A percentile compares a stretch with the other conserved stretches of the same genome.
phyloP scores from a whole-genome alignment of 1,140 invertebrate species.

The Procambarus clarkii region DNA sequence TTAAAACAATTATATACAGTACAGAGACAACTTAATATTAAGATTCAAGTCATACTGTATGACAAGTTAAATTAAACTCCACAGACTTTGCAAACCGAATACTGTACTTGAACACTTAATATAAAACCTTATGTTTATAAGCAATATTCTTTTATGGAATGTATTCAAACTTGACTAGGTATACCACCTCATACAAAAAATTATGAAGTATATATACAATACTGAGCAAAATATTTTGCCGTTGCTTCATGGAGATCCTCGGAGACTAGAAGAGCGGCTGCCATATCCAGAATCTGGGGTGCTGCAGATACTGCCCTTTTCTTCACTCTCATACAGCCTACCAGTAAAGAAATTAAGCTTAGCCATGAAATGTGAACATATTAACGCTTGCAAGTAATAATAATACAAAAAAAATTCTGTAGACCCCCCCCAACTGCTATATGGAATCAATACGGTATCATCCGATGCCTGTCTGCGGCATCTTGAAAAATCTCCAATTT shows the following conservation, averaged over 20 bases:
- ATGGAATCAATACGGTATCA: too few species aligned
- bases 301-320: constrained; percentile 31
- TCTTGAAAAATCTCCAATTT: too few species aligned
- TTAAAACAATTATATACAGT: neutral
- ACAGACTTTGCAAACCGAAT: neutral
- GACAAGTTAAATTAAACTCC: neutral
- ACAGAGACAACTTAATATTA: neutral
- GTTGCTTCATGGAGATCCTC: constrained; percentile 35
- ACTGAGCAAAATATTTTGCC: too few species aligned
- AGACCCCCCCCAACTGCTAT: too few species aligned
- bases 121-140: neutral
- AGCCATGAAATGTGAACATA: neutral
- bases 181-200: neutral
- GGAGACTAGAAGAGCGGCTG: constrained; percentile 35
- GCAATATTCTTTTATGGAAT: neutral
- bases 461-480: too few species aligned
- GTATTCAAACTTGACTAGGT: neutral
- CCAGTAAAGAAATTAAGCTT: neutral
- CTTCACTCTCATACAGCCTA: constrained; percentile 51
- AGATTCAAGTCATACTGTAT: too few species aligned
- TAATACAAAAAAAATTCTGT: too few species aligned
- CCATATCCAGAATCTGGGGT: constrained; percentile 53
- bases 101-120: neutral
- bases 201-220: neutral
- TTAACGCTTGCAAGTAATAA: too few species aligned